phyloP scores from a whole-genome alignment of 2,888 invertebrate genomes.

The Aporophyla nigra region DNA sequence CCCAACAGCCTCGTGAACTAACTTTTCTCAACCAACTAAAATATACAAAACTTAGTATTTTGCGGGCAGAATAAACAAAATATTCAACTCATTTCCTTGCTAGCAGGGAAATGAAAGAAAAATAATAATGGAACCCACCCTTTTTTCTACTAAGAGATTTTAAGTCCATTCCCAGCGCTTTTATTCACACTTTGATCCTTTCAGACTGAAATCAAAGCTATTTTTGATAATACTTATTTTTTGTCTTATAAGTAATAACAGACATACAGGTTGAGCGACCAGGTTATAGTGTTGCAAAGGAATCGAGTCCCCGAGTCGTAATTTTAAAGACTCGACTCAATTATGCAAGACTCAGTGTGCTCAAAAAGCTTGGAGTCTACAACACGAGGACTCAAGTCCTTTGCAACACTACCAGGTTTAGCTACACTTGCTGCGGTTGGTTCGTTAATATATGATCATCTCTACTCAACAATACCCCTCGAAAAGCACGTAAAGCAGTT shows the following conservation, averaged over 20 bases:
- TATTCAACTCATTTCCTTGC: conserved; percentile 29
- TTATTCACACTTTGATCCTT: neutral
- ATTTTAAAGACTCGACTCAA: too few species aligned
- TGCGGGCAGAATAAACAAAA: conserved; percentile 55
- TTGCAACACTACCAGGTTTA: too few species aligned
- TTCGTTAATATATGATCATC: too few species aligned
- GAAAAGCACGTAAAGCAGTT: too few species aligned
- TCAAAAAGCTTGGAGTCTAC: too few species aligned
- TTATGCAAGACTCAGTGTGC: too few species aligned
- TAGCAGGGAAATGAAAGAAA: conserved; percentile 25
- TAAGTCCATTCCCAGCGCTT: neutral
- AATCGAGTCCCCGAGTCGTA: too few species aligned
- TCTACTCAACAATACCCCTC: too few species aligned
- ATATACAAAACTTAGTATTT: conserved; percentile 69
- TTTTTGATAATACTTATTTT: neutral
- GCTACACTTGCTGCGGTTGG: too few species aligned
- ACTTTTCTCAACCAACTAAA: conserved; percentile 69
- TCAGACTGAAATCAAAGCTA: neutral
- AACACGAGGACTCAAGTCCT: too few species aligned
- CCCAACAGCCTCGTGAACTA: conserved; percentile 44
- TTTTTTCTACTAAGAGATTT: neutral
- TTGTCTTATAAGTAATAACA: neutral
- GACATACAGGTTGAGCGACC: too few species aligned
- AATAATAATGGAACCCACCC: neutral
- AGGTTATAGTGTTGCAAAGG: too few species aligned